Conservation (phyloP, 2,888 invertebrate species). For the Tachina grossa region DNA sequence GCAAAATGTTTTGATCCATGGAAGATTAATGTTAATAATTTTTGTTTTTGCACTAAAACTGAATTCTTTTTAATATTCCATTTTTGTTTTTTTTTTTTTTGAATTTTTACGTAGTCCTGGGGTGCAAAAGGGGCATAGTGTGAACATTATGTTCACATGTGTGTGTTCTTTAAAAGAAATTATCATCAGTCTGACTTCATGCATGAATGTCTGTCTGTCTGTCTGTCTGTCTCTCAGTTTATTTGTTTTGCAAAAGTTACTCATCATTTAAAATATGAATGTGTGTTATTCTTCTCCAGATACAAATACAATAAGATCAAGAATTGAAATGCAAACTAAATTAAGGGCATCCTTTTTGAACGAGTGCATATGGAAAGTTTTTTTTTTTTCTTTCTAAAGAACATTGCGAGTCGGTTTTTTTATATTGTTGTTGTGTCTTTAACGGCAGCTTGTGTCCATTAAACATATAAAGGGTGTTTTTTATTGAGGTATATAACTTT, state of each 20-base stretch:
- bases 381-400: neutral
- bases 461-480: no score
- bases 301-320: slow-evolving; percentile 48
- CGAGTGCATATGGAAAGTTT: slow-evolving; percentile 37
- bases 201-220: neutral
- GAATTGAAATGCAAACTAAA: slow-evolving; percentile 63
- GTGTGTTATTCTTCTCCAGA: neutral
- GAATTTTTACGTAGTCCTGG: slow-evolving; percentile 33
- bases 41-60: slow-evolving; percentile 27
- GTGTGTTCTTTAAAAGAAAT: slow-evolving; percentile 68
- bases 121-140: slow-evolving; percentile 76
- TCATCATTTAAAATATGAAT: slow-evolving; percentile 35
- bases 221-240: slow-evolving; percentile 5
- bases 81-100: slow-evolving; percentile 14
- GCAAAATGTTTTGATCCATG: slow-evolving; percentile 80
- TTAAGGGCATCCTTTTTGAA: slow-evolving; percentile 53
- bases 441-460: slow-evolving; percentile 70
- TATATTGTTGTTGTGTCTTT: slow-evolving; percentile 56
- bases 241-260: slow-evolving; percentile 47
- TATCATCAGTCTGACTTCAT: slow-evolving; percentile 34
- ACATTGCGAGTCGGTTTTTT: slow-evolving; percentile 40
- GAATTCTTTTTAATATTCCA: slow-evolving; percentile 33
- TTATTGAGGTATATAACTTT: no score
- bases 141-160: slow-evolving; percentile 80
- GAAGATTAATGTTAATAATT: slow-evolving; percentile 81